phyloP scores from a whole-genome alignment of 1,140 invertebrate genomes.

The Pseudomyrmex cubaensis region DNA sequence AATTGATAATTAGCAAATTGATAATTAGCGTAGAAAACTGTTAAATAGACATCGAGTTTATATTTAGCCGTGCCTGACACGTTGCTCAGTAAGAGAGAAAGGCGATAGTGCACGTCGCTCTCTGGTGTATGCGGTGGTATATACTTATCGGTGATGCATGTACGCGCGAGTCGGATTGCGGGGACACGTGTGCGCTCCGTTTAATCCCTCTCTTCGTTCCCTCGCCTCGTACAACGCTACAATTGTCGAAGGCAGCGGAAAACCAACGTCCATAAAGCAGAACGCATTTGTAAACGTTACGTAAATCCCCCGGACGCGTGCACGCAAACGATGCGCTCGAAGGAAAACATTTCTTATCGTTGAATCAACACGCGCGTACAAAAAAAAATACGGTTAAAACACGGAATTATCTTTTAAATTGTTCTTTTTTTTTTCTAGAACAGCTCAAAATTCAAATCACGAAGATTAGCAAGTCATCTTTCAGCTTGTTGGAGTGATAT shows the following conservation, averaged over 20 bases:
- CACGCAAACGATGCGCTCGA: not conserved
- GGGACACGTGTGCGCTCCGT: constrained; percentile 34
- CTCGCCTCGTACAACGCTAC: not conserved
- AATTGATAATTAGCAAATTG: not conserved
- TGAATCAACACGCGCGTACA: not conserved
- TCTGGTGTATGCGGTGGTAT: not conserved
- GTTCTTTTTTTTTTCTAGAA: too few relatives aligned
- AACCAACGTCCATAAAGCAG: not conserved
- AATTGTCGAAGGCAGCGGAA: constrained; percentile 8
- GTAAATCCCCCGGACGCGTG: constrained; percentile 4
- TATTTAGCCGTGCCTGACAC: not conserved
- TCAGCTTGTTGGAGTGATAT: too few relatives aligned
- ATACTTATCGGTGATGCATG: constrained; percentile 15
- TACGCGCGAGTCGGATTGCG: constrained; percentile 18
- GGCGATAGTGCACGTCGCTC: constrained; percentile 12
- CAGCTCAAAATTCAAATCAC: too few relatives aligned
- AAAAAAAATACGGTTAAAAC: not conserved
- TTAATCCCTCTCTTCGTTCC: not conserved
- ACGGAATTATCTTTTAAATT: too few relatives aligned
- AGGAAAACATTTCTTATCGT: not conserved
- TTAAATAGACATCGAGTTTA: not conserved
- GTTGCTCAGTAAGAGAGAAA: constrained; percentile 1
- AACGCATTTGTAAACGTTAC: constrained; percentile 16
- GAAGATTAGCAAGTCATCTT: too few relatives aligned
- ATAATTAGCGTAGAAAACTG: not conserved